Evolutionary conservation across 1,140 invertebrate species (phyloP), one percentile per base, ranked within the genome.

Genomic region (Drosophila orena): DNA sequence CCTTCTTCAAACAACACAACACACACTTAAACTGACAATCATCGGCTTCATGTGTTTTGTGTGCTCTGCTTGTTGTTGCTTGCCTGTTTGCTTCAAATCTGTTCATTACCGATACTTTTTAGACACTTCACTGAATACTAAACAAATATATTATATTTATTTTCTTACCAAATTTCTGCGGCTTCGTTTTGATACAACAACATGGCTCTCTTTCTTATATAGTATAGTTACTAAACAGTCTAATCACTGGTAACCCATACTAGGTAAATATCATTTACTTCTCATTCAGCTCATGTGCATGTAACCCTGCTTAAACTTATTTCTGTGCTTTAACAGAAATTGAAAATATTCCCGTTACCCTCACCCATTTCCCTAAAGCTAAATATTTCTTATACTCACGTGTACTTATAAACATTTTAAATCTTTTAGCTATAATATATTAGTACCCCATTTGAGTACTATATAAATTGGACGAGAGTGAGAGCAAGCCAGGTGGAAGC

Each of bases 51-150:
- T 58, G 64, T 78, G 74, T 61, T 81, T 91, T 85, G 60, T 83
- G 81, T 81, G 81, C 73, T 73, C 81, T 86, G 88, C 79, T 81
- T 89, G 81, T 84, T 86, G 83, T 89, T 89, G 89, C 89, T 83
- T 91, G 89, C 81, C 89, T 91, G 89, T 91, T 89, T 91, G 89
- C 79, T 86, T 88, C 46, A 43, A 47, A 79, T 81, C 88, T 89
- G 89, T 74, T 91, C 69, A 66, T 77, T 64, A 59, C 24, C 61
- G 46, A 58, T 57, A 37, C 58, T 1, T 70, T 71, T 55, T 27
- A 8, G 37, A 12, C 12, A 47, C 38, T 47, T 52, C 37, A 43
- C 42, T 44, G 22, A 47, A 86, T 57, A 59, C 60, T 74, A 70
- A 47, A 54, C 37, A 49, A 70, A 43, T 40, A 14, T 11, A 58